Conservation (phyloP, 2,888 invertebrate genomes). For the Cordilura impudica region DNA sequence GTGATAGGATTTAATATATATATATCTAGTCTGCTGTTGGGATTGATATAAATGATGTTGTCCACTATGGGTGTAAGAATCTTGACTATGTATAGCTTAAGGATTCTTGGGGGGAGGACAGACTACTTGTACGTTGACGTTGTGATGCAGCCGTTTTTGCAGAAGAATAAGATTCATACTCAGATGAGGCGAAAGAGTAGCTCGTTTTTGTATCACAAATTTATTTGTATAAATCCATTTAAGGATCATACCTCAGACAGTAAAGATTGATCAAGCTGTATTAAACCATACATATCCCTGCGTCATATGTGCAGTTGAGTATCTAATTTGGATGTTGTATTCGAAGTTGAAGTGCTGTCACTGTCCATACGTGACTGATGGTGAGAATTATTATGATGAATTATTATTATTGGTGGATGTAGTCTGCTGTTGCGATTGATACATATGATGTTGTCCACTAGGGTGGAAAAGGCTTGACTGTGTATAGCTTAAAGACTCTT, state of each 20-base stretch:
- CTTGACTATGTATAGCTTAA: conserved; percentile 74
- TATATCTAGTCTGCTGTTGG: conserved; percentile 66
- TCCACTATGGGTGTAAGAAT: conserved; percentile 73
- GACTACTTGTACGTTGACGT: no score
- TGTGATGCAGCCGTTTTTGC: no score
- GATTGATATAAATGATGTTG: conserved; percentile 51
- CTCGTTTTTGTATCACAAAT: conserved; percentile 83
- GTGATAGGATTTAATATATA: no score
- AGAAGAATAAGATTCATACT: no score
- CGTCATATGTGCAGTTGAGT: conserved; percentile 89
- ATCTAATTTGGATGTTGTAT: conserved; percentile 83
- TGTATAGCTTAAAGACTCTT: conserved; percentile 74
- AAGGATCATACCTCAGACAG: conserved; percentile 94
- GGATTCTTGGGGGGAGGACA: conserved; percentile 76
- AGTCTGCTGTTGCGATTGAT: conserved; percentile 64
- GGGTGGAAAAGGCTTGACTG: conserved; percentile 74
- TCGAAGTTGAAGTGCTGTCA: conserved; percentile 60
- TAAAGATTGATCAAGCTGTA: conserved; percentile 92
- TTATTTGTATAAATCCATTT: conserved; percentile 94
- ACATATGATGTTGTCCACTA: conserved; percentile 64
- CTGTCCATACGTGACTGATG: conserved; percentile 46
- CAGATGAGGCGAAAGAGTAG: conserved; percentile 76
- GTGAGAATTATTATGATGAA: conserved; percentile 52
- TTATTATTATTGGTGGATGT: conserved; percentile 66
- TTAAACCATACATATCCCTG: conserved; percentile 91